Conservation (phyloP, 2,113 vertebrate genomes). For the Micronycteris hirsuta region DNA sequence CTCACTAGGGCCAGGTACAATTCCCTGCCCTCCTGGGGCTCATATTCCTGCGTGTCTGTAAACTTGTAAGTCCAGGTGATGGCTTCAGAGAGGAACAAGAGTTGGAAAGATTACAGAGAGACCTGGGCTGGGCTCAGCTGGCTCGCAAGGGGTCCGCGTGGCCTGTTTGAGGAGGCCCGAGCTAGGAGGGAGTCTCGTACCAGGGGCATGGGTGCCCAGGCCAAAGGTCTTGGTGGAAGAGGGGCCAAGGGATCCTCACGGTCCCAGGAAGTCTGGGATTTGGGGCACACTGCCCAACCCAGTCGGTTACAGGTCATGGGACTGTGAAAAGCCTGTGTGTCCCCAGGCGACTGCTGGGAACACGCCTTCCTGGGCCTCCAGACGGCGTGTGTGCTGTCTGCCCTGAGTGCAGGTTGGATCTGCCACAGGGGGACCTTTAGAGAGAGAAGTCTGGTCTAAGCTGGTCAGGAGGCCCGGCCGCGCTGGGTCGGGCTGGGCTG, state of each 20-base stretch:
- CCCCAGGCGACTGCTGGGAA: not conserved
- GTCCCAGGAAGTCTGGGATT: not conserved
- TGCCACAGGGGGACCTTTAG: not conserved
- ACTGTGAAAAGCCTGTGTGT: slow-evolving; percentile 43
- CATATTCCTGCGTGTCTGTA: too few relatives aligned
- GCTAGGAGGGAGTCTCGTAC: not conserved
- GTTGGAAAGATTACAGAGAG: not conserved
- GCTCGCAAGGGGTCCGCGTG: not conserved
- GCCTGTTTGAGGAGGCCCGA: not conserved
- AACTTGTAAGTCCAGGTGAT: not conserved
- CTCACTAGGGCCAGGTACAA: not conserved
- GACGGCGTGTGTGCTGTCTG: not conserved
- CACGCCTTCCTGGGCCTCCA: not conserved
- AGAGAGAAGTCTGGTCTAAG: not conserved
- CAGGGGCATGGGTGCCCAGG: not conserved
- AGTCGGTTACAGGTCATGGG: not conserved
- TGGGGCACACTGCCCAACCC: not conserved
- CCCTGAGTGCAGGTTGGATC: not conserved
- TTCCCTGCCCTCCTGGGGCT: not conserved
- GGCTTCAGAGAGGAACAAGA: not conserved
- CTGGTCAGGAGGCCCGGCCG: not conserved
- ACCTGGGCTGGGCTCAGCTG: not conserved
- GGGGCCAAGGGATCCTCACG: not conserved
- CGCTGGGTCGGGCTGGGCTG: not conserved
- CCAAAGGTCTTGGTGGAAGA: not conserved